phyloP scores from a whole-genome alignment of 2,797 vertebrate species.

The Pogoniulus pusillus region DNA sequence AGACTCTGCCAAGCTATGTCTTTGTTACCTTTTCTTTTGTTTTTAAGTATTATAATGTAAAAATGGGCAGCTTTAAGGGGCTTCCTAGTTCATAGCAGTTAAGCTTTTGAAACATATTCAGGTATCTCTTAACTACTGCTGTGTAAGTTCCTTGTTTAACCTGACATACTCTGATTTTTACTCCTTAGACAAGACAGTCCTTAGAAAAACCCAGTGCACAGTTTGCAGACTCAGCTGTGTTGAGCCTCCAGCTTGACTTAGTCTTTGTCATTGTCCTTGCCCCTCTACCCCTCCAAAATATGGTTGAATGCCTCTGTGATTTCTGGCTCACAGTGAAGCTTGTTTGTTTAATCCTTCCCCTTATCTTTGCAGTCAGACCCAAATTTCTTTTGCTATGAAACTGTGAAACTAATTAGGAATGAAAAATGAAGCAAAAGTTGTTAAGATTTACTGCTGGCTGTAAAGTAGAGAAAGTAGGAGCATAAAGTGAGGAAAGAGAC shows the following conservation, averaged over 20 bases:
- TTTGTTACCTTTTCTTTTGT: not conserved
- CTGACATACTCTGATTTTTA: slow-evolving; percentile 14
- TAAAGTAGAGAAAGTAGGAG: not conserved
- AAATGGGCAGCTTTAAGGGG: slow-evolving; percentile 22
- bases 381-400: not conserved
- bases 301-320: not conserved
- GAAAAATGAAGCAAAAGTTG: not conserved
- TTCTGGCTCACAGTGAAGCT: not conserved
- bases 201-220: not conserved
- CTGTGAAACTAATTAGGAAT: slow-evolving; percentile 23
- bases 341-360: slow-evolving; percentile 35
- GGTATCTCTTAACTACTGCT: slow-evolving; percentile 62
- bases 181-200: slow-evolving; percentile 17
- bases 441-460: not conserved
- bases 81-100: slow-evolving; percentile 44
- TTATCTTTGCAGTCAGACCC: not conserved
- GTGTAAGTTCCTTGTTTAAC: slow-evolving; percentile 44
- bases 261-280: not conserved
- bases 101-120: slow-evolving; percentile 56
- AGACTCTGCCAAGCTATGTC: not conserved
- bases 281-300: not conserved
- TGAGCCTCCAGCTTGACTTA: not conserved
- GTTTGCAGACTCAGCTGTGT: not conserved
- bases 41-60: not conserved
- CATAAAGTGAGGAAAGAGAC: not conserved